Evolutionary conservation across 1,140 invertebrate genomes (phyloP).

Genomic region (Cyrtorhinus lividipennis): DNA sequence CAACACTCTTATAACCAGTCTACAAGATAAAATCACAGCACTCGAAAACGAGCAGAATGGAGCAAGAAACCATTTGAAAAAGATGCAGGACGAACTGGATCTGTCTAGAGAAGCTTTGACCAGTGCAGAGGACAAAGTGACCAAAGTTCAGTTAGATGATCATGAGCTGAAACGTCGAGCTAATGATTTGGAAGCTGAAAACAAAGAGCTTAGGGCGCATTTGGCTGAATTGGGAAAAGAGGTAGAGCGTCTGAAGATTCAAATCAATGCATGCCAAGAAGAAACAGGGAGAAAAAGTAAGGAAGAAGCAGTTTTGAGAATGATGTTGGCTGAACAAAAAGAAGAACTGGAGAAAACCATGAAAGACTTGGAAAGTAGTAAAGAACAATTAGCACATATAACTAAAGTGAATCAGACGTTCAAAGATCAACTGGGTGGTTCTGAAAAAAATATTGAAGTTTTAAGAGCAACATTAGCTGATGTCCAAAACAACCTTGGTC

Average conservation of each 20-base stretch:
- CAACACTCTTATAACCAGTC: too few relatives aligned
- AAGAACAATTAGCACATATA: neutral
- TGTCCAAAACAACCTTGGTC: neutral
- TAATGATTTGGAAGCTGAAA: neutral
- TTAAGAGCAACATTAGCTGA: neutral
- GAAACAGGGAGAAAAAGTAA: neutral
- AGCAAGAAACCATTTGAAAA: neutral
- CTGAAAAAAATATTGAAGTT: neutral
- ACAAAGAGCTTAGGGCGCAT: neutral
- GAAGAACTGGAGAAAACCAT: neutral
- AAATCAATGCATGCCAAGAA: too few relatives aligned
- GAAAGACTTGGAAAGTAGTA: neutral
- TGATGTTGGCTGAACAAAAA: too few relatives aligned
- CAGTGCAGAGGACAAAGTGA: neutral
- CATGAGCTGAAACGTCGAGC: neutral
- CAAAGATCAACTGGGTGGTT: neutral
- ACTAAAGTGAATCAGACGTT: neutral
- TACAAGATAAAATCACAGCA: neutral
- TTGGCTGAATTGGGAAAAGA: too few relatives aligned
- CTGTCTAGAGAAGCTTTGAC: neutral
- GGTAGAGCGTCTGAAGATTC: too few relatives aligned
- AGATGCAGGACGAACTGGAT: neutral
- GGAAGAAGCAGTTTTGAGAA: neutral
- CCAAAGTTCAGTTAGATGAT: neutral
- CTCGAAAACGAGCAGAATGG: neutral